A percentile compares a stretch with the other conserved stretches of the same genome.
Conservation (phyloP, 2,888 invertebrate genomes). For the Incurvaria masculella region DNA sequence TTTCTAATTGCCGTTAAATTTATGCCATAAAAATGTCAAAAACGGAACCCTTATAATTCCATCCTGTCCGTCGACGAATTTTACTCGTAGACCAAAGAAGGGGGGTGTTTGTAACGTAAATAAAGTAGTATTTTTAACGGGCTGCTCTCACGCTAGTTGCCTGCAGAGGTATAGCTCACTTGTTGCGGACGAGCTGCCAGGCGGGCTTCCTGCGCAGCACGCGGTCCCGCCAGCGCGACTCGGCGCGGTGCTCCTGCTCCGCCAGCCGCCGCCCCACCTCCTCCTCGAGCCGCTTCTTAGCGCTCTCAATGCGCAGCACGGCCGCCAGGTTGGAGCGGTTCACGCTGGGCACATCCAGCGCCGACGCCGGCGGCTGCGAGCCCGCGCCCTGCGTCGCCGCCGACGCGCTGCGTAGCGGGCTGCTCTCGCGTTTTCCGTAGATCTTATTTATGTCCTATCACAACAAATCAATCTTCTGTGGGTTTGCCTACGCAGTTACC, state of each 20-base stretch:
- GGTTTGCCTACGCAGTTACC: too few relatives aligned
- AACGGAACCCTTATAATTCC: too few relatives aligned
- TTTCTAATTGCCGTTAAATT: neutral
- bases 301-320: slow-evolving; percentile 60
- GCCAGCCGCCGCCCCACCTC: slow-evolving; percentile 58
- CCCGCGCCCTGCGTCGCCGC: slow-evolving; percentile 22
- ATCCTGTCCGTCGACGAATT: too few relatives aligned
- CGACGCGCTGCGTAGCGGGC: slow-evolving; percentile 28
- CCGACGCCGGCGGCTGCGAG: slow-evolving; percentile 23
- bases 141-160: too few relatives aligned
- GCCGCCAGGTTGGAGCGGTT: slow-evolving; percentile 66
- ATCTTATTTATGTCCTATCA: slow-evolving; percentile 29
- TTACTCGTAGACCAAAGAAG: too few relatives aligned
- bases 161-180: slow-evolving; percentile 28
- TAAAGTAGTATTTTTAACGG: too few relatives aligned
- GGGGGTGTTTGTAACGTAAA: too few relatives aligned
- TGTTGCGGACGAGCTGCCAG: slow-evolving; percentile 66
- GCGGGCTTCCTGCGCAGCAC: slow-evolving; percentile 62
- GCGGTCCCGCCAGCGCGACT: slow-evolving; percentile 57
- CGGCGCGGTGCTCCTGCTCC: slow-evolving; percentile 57
- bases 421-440: slow-evolving; percentile 30
- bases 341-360: slow-evolving; percentile 37
- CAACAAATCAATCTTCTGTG: neutral
- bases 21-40: too few relatives aligned
- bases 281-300: slow-evolving; percentile 59